Conservation (phyloP, 2,797 vertebrate genomes). For the Sciaenops ocellatus region DNA sequence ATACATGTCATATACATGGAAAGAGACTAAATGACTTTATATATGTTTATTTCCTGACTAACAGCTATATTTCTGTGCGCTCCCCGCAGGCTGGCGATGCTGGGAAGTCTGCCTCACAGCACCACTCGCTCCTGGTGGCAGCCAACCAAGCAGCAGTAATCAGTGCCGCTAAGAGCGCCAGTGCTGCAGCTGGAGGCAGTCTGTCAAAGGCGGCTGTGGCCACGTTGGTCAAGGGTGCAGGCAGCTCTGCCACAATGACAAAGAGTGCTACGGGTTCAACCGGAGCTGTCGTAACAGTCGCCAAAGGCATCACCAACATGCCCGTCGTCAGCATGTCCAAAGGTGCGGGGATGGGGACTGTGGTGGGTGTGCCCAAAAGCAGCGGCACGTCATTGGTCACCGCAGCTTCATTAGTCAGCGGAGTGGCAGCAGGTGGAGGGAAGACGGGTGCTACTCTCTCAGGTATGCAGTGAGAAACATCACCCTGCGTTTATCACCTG, state of each 20-base stretch:
- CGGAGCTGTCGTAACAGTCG: conserved; percentile 84
- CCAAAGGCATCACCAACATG: conserved; percentile 82
- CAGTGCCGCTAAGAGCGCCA: conserved; percentile 84
- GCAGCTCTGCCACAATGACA: conserved; percentile 65
- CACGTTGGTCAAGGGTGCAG: conserved; percentile 83
- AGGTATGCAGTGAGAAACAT: conserved; percentile 69
- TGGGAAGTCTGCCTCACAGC: conserved; percentile 86
- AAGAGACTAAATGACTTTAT: not conserved
- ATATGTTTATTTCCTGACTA: conserved; percentile 29
- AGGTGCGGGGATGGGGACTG: conserved; percentile 66
- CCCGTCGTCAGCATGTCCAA: conserved; percentile 83
- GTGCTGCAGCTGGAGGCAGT: conserved; percentile 59
- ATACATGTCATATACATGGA: not conserved
- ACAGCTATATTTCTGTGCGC: conserved; percentile 47
- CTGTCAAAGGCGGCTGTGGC: conserved; percentile 80
- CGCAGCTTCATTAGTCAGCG: conserved; percentile 81
- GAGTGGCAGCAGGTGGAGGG: conserved; percentile 71
- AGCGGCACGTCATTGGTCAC: conserved; percentile 78
- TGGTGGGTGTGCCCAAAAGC: conserved; percentile 78
- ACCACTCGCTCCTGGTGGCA: conserved; percentile 88
- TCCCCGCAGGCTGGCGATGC: conserved; percentile 77
- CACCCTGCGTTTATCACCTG: not conserved
- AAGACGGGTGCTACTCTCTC: conserved; percentile 83
- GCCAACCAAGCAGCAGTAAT: conserved; percentile 89
- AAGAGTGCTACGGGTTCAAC: conserved; percentile 68